Percentiles rank a stretch among this genome's conserved stretches.
Evolutionary conservation across 1,140 invertebrate genomes (phyloP).

Genomic region (Drosophila nebulosa): DNA sequence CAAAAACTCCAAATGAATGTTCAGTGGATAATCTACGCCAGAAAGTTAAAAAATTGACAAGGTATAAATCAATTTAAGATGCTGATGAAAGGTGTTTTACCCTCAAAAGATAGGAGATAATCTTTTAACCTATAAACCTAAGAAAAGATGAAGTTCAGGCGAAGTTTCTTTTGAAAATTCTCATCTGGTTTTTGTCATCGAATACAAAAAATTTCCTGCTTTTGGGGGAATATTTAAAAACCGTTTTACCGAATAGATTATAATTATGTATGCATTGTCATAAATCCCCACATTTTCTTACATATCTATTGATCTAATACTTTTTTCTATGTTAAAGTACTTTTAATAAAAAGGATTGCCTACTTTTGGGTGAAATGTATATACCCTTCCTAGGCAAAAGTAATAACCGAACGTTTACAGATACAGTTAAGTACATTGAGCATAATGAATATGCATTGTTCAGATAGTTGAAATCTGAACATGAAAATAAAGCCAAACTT

Average conservation of each 20-base stretch:
- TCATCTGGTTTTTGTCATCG: no score
- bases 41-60: slow-evolving; percentile 31
- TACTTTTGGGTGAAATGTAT: background rate
- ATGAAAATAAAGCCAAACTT: background rate
- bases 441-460: slow-evolving; percentile 1
- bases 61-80: slow-evolving; percentile 7
- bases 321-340: no score
- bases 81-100: background rate
- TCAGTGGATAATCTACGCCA: slow-evolving; percentile 67
- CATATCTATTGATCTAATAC: no score
- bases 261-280: no score
- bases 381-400: no score
- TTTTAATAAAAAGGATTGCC: no score
- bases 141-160: background rate
- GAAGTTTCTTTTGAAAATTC: background rate
- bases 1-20: slow-evolving; percentile 68
- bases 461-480: background rate
- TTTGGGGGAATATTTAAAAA: no score
- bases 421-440: background rate
- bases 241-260: no score
- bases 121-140: no score
- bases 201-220: no score
- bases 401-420: no score
- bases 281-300: no score
- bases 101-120: slow-evolving; percentile 8